Evolutionary conservation across 2,797 vertebrate species (phyloP), one percentile per base, ranked within the genome.

Genomic region (Chlorospingus flavigularis): DNA sequence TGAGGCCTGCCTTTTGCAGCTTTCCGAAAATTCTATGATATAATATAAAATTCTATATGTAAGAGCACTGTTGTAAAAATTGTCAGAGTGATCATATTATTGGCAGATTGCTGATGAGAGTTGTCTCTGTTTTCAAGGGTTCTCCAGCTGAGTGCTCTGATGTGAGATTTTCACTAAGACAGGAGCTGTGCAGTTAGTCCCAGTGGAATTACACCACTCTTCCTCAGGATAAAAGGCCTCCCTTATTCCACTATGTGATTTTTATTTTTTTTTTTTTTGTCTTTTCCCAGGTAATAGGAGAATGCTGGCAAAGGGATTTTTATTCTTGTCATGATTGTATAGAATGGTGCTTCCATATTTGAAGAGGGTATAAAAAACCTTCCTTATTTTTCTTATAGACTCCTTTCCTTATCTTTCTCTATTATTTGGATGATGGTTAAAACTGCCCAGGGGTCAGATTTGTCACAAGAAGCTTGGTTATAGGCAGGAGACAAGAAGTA

Each of bases 321-420:
- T 9, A 0, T 51, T 62, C 16, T 58, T 3, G 0, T 18, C 9
- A 10, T 51, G 3, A 3, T 51, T 87, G 6, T 8, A 16, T 10
- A 31, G 24, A 79, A 20, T 3, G 3, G 2, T 24, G 16, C 48
- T 68, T 74, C 45, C 9, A 3, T 28, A 4, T 50, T 37, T 54
- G n/a, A 92, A 60, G 50, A 61, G 4, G 5, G 1, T 13, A 7
- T 2, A 2, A 30, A 58, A 42, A 35, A 6, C 1, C 0, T 50
- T 50, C 10, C 8, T 58, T 23, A 6, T 48, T 39, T 39, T 19
- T 6, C 16, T 43, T 40, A 17, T 1, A 17, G 7, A 3, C 9
- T 25, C 5, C 17, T 18, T 70, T 71, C 24, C 5, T 24, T 72
- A 72, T 45, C 1, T 48, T 66, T 48, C 5, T 68, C 7, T 82